Evolutionary conservation across 2,797 vertebrate species (phyloP).

Genomic region (Sebastes vulpes): DNA sequence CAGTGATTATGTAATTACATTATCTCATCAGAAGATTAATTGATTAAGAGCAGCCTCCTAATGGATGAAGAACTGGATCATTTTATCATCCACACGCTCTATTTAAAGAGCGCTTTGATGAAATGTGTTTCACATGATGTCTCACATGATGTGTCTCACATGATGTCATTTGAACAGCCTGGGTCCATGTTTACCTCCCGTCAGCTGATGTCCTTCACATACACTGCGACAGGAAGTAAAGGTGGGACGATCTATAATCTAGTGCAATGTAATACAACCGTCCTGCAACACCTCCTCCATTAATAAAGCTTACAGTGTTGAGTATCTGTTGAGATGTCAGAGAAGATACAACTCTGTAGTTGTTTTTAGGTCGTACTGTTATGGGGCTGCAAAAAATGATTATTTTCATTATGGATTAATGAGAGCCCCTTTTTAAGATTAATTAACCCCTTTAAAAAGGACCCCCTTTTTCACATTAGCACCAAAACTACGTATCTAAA

Average conservation of each 20-base stretch:
- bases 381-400: neutral
- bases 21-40: conserved; percentile 25
- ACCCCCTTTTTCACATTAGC: neutral
- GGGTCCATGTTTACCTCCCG: neutral
- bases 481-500: neutral
- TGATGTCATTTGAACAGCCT: neutral
- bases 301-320: neutral
- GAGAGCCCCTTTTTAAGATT: neutral
- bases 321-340: neutral
- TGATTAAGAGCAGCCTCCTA: neutral
- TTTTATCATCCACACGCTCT: neutral
- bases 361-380: neutral
- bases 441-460: neutral
- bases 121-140: neutral
- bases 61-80: neutral
- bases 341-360: neutral
- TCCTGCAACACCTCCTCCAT: neutral
- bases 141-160: neutral
- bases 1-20: conserved; percentile 26
- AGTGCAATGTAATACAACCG: neutral
- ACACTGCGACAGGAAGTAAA: no score
- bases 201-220: no score
- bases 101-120: neutral
- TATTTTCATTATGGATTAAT: neutral
- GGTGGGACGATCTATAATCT: neutral